Evolutionary conservation across 2,797 vertebrate genomes (phyloP).

Genomic region (Sphenopsis melanotis): DNA sequence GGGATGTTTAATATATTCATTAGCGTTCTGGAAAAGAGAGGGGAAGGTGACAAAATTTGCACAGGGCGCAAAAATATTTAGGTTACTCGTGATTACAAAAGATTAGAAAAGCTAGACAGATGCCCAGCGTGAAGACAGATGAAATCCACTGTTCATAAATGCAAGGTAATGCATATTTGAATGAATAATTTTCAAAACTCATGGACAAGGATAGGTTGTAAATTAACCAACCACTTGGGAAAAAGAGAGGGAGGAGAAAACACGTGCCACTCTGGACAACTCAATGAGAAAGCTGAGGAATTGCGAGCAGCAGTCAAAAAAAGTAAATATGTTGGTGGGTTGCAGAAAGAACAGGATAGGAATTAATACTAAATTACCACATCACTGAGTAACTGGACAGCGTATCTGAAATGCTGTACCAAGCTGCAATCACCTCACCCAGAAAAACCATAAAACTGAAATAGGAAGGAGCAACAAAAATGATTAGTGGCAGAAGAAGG

Average conservation of each 20-base stretch:
- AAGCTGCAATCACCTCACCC: not conserved
- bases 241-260: constrained; percentile 11
- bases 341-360: not conserved
- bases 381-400: not conserved
- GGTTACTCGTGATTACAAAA: constrained; percentile 38
- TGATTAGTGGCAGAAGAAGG: constrained; percentile 14
- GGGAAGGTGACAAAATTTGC: constrained; percentile 50
- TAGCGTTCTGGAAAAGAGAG: not conserved
- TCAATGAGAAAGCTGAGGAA: not conserved
- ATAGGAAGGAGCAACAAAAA: constrained; percentile 31
- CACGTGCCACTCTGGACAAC: not conserved
- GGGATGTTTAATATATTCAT: constrained; percentile 36
- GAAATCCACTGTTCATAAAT: constrained; percentile 51
- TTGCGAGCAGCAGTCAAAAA: not conserved
- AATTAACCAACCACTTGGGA: constrained; percentile 39
- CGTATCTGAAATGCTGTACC: not conserved
- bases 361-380: not conserved
- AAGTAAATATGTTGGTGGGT: not conserved
- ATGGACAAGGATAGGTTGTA: not conserved
- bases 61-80: constrained; percentile 55
- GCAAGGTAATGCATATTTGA: constrained; percentile 61
- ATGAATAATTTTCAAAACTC: constrained; percentile 57
- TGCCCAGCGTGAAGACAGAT: constrained; percentile 35
- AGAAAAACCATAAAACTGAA: constrained; percentile 2
- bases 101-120: constrained; percentile 51